phyloP scores from a whole-genome alignment of 2,113 vertebrate species.

The Anarhynchus alexandrinus region DNA sequence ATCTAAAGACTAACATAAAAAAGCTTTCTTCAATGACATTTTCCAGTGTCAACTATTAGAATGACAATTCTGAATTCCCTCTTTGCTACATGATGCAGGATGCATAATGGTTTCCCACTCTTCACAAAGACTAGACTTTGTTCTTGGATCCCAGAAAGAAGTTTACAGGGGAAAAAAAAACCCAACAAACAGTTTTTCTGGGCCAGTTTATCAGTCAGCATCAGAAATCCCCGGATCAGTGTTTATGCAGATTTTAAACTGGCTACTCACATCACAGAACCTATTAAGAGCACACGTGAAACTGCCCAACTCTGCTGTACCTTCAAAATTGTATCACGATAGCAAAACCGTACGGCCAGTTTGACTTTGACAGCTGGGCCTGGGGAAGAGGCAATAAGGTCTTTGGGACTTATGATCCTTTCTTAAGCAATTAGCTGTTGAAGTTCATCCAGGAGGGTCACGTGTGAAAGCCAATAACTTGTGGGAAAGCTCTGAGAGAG shows the following conservation, averaged over 20 bases:
- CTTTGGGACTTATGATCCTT: neutral
- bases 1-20: conserved; percentile 79
- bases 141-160: neutral
- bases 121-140: neutral
- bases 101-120: neutral
- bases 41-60: conserved; percentile 80
- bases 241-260: neutral
- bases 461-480: rapidly evolving
- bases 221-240: neutral
- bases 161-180: neutral
- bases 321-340: neutral
- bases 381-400: neutral
- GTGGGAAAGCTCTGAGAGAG: neutral
- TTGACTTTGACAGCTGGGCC: neutral
- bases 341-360: neutral
- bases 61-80: conserved; percentile 77
- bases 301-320: neutral
- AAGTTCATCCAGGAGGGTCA: neutral
- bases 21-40: conserved; percentile 81
- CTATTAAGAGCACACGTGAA: neutral
- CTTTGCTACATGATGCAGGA: conserved; percentile 62
- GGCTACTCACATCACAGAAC: neutral
- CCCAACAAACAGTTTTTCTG: neutral
- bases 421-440: neutral
- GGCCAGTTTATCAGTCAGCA: neutral